phyloP scores from a whole-genome alignment of 2,888 invertebrate species.

The Lasiommata megera region DNA sequence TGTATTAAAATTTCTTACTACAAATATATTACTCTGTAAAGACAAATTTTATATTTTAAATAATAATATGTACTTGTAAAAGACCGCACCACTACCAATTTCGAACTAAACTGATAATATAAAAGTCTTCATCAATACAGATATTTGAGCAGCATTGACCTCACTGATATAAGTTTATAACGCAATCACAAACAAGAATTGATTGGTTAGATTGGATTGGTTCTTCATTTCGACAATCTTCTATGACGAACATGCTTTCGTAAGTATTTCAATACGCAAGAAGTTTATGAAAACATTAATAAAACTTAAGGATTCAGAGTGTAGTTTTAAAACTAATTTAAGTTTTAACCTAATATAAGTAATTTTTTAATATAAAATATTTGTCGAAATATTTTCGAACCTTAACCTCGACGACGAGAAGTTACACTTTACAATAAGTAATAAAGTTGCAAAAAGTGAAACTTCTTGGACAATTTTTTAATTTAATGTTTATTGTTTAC shows the following conservation, averaged over 20 bases:
- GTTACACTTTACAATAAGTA: neutral
- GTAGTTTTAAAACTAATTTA: no score
- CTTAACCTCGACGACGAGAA: neutral
- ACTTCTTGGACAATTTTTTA: slow-evolving; percentile 1
- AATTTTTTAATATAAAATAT: no score
- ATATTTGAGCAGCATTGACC: slow-evolving; percentile 54
- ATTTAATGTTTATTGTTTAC: slow-evolving; percentile 20
- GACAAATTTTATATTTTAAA: neutral
- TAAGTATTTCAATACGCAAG: slow-evolving; percentile 17
- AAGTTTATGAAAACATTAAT: neutral
- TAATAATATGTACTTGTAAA: neutral
- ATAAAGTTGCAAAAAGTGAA: neutral
- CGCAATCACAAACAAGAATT: slow-evolving; percentile 68
- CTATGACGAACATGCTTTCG: slow-evolving; percentile 22
- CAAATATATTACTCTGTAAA: slow-evolving; percentile 41
- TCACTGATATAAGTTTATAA: slow-evolving; percentile 52
- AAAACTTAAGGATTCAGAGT: no score
- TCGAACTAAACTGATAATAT: slow-evolving; percentile 42
- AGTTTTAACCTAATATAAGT: no score
- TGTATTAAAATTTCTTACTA: slow-evolving; percentile 43
- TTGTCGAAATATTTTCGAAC: no score
- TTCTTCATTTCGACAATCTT: slow-evolving; percentile 30
- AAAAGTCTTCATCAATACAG: slow-evolving; percentile 36
- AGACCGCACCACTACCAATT: slow-evolving; percentile 32
- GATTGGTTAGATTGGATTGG: slow-evolving; percentile 50